A percentile compares a stretch with the other conserved stretches of the same genome.
Conservation (phyloP, 2,888 invertebrate species). For the Synergus itoensis region DNA sequence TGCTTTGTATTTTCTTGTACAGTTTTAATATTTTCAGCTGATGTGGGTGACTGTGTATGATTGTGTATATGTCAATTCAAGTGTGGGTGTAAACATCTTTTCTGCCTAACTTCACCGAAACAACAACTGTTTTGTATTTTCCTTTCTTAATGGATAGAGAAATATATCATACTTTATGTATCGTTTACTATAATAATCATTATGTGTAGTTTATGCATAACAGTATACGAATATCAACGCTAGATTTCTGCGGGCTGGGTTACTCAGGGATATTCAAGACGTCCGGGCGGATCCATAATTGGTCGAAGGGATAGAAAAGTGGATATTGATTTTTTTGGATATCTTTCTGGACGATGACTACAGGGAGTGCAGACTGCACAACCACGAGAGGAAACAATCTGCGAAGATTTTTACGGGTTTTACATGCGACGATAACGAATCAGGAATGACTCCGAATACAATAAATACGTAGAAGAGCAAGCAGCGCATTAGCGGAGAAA, state of each 20-base stretch:
- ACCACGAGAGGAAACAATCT: conserved; percentile 35
- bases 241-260: conserved; percentile 70
- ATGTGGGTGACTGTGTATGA: conserved; percentile 38
- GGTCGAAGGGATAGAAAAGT: conserved; percentile 25
- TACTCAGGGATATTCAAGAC: conserved; percentile 54
- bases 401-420: conserved; percentile 1
- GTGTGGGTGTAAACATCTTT: conserved; percentile 50
- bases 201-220: conserved; percentile 78
- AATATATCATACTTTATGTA: conserved; percentile 78
- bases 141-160: conserved; percentile 77
- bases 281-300: conserved; percentile 54
- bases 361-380: conserved; percentile 29
- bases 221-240: conserved; percentile 77
- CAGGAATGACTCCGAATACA: conserved; percentile 63
- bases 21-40: conserved; percentile 54
- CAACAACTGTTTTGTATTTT: conserved; percentile 73
- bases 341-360: conserved; percentile 43
- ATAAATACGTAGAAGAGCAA: conserved; percentile 56
- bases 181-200: conserved; percentile 77
- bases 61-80: conserved; percentile 47
- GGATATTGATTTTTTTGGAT: conserved; percentile 21
- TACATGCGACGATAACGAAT: conserved; percentile 46
- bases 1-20: conserved; percentile 70
- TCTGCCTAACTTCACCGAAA: conserved; percentile 67
- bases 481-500: conserved; percentile 45